phyloP scores from a whole-genome alignment of 1,140 invertebrate species.

The Nebria ingens region DNA sequence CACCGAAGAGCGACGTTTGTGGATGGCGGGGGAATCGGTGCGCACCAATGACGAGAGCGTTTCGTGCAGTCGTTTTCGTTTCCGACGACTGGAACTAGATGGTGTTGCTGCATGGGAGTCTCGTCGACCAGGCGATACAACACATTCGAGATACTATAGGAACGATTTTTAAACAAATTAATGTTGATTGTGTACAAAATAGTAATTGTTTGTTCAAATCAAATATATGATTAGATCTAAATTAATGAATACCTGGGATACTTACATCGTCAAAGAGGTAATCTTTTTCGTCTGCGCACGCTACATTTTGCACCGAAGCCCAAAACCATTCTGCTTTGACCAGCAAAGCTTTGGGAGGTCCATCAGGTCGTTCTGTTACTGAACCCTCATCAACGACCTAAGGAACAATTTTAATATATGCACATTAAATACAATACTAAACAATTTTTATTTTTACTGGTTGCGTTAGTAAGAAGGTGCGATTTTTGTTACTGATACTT shows the following conservation, averaged over 20 bases:
- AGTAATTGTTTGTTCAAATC: conserved; percentile 3
- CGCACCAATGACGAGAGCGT: conserved; percentile 27
- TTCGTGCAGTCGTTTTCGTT: conserved; percentile 60
- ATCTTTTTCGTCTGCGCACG: conserved; percentile 79
- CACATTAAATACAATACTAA: too few species aligned
- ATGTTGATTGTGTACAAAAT: background rate
- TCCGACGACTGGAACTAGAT: conserved; percentile 42
- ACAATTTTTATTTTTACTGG: too few species aligned
- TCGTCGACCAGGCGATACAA: conserved; percentile 45
- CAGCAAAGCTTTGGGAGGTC: conserved; percentile 51
- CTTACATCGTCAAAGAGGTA: conserved; percentile 77
- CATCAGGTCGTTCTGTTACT: conserved; percentile 53
- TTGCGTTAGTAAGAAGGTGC: too few species aligned
- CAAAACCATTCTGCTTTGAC: conserved; percentile 96
- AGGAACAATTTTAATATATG: conserved; percentile 4
- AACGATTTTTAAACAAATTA: background rate
- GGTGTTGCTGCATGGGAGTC: conserved; percentile 45
- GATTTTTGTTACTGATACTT: too few species aligned
- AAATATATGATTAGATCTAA: background rate
- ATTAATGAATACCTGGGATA: conserved; percentile 17
- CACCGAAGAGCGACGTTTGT: conserved; percentile 62
- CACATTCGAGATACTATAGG: conserved; percentile 47
- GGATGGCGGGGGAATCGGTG: conserved; percentile 43
- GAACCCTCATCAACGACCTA: conserved; percentile 74
- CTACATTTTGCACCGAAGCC: conserved; percentile 91